Base-by-base conservation (phyloP, 2,113 vertebrate genomes). In the Grus americana region DNA sequence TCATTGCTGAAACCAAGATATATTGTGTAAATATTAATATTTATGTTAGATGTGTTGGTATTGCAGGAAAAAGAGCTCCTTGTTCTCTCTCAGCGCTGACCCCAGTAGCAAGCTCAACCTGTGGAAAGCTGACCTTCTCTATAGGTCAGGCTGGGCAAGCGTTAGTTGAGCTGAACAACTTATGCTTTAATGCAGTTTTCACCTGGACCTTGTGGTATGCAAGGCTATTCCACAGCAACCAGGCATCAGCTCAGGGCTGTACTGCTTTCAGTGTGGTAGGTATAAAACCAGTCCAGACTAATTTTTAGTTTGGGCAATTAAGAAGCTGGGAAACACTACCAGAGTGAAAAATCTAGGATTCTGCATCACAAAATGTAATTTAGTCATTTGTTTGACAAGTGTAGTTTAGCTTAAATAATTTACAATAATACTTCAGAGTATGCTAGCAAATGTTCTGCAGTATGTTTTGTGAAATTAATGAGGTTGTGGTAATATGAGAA, bases 351-450 rank as follows among this genome's bases (percentile, higher is more conserved):
- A 62, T 46, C 38, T 38, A 50, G 46, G n/a, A 63, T 79, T 91
- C 62, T 91, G 86, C 58, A 62, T 79, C 84, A 70, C 74, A 63
- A 87, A 87, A 82, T 47, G 74, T 68, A 68, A n/a, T 85, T 89
- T 46, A 91, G 44, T 92, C 4, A 72, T 97, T 95, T 97, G 84
- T 87, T 82, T 93, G 70, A 94, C 92, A 92, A 87, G 54, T 72
- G 80, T 94, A 95, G 73, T 91, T 94, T 68, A 82, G 80, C 42
- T 96, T 97, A 89, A 93, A 93, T 92, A 89, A 95, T 76, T 86
- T 63, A 94, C 50, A 72, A 3, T 79, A 88, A 80, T 97, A 90
- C 32, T 97, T 91, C 11, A n/a, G 58, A 83, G 66, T 67, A 88
- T 47, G 46, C 94, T 92, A 79, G 95, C 73, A 95, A 95, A 86